These are phyloP conservation scores for Eurosta solidaginis DNA, from an alignment of 1,140 invertebrate genomes.

Conservation along the genomic window DNA sequence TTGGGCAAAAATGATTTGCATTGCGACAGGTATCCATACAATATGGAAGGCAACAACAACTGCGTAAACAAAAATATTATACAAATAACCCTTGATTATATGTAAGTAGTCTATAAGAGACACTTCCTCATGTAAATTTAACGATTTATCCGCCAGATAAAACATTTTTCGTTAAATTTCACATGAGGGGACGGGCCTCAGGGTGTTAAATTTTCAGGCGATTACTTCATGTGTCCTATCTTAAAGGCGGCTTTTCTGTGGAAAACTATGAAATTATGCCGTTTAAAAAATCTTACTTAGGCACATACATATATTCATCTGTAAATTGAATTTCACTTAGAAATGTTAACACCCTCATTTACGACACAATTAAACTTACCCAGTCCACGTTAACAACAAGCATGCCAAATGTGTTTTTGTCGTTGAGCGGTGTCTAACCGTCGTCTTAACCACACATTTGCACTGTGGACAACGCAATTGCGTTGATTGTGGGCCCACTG, in stretches of 20 bases:
- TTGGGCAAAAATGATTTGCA: slow-evolving; percentile 64
- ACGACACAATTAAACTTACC: background rate
- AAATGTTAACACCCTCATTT: no score
- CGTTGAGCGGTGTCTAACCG: background rate
- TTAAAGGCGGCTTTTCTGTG: no score
- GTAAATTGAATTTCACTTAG: background rate
- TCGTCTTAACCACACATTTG: background rate
- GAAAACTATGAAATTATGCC: no score
- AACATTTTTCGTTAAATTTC: no score
- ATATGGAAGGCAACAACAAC: slow-evolving; percentile 63
- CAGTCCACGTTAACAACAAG: background rate
- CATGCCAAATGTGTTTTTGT: background rate
- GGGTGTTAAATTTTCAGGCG: no score
- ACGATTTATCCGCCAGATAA: no score
- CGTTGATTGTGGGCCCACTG: background rate
- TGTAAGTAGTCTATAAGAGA: no score
- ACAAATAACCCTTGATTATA: no score
- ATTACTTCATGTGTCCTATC: no score
- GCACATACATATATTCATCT: background rate
- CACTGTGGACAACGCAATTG: background rate
- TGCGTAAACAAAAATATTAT: slow-evolving; percentile 61
- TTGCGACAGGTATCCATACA: slow-evolving; percentile 64
- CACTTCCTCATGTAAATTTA: no score
- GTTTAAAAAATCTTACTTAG: no score
- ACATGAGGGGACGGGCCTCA: no score